A percentile compares a stretch with the other conserved stretches of the same genome.
Conservation (phyloP, 2,797 vertebrate species). For the Onychomys leucogaster region DNA sequence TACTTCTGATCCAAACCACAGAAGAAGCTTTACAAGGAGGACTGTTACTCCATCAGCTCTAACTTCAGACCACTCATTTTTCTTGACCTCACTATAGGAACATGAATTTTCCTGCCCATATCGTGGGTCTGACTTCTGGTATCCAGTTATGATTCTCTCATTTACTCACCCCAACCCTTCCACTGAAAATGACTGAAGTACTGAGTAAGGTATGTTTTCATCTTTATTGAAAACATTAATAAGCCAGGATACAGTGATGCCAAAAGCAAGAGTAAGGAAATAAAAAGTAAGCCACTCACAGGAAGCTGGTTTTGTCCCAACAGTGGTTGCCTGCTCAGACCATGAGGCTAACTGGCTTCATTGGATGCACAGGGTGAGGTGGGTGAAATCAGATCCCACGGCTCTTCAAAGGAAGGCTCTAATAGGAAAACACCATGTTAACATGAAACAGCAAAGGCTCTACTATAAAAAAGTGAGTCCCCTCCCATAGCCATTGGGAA, state of each 20-base stretch:
- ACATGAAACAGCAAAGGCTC: background rate
- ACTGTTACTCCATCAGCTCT: background rate
- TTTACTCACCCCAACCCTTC: constrained; percentile 26
- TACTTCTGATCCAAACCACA: background rate
- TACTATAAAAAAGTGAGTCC: background rate
- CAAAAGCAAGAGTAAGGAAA: constrained; percentile 52
- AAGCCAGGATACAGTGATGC: constrained; percentile 37
- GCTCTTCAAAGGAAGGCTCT: background rate
- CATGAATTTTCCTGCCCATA: background rate
- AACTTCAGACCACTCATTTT: background rate
- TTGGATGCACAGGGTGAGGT: background rate
- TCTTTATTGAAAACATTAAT: constrained; percentile 60
- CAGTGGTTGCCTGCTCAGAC: constrained; percentile 31
- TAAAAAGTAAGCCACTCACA: constrained; percentile 12
- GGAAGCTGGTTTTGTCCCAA: constrained; percentile 44
- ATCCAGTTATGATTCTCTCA: background rate
- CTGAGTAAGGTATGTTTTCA: constrained; percentile 50
- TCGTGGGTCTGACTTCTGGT: background rate
- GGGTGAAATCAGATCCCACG: background rate
- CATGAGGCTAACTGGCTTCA: constrained; percentile 8
- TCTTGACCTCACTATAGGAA: background rate
- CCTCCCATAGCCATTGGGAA: background rate
- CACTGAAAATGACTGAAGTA: constrained; percentile 44
- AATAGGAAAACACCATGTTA: background rate
- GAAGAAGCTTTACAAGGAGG: background rate